A percentile compares a stretch with the other conserved stretches of the same genome.
Conservation (phyloP, 2,797 vertebrate genomes). For the Anabas testudineus region DNA sequence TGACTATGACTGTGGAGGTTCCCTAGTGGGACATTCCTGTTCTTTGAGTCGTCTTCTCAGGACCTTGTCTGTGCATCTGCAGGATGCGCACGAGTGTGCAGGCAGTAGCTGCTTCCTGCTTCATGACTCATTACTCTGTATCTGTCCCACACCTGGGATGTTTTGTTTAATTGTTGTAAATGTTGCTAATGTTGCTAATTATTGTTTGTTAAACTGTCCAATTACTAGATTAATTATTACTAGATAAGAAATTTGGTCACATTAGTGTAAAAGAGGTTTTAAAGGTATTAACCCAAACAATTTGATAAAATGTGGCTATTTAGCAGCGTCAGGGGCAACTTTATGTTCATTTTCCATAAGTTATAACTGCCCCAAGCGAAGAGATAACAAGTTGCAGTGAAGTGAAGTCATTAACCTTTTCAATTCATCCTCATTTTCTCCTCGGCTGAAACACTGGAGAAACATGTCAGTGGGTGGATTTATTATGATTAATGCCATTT, state of each 20-base stretch:
- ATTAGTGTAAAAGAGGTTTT: no score
- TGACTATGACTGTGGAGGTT: slow-evolving; percentile 57
- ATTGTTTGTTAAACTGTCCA: neutral
- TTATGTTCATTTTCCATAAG: neutral
- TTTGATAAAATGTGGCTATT: neutral
- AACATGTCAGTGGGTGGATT: slow-evolving; percentile 69
- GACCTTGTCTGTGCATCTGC: slow-evolving; percentile 65
- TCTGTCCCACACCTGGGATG: neutral
- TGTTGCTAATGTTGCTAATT: neutral
- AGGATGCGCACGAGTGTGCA: slow-evolving; percentile 63
- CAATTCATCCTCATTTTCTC: slow-evolving; percentile 32
- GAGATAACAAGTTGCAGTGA: slow-evolving; percentile 8
- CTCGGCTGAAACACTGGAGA: slow-evolving; percentile 41
- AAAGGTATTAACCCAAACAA: no score
- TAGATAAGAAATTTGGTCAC: neutral
- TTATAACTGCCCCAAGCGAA: neutral
- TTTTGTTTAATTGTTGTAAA: neutral
- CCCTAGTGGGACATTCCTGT: slow-evolving; percentile 65
- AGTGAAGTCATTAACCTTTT: slow-evolving; percentile 33
- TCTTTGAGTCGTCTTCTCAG: slow-evolving; percentile 74
- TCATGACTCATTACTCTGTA: slow-evolving; percentile 56
- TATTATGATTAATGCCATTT: slow-evolving; percentile 72
- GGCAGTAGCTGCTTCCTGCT: slow-evolving; percentile 60
- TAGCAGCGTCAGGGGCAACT: neutral
- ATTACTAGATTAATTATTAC: neutral